Evolutionary conservation across 2,888 invertebrate species (phyloP).

Genomic region (Tipula vernalis): DNA sequence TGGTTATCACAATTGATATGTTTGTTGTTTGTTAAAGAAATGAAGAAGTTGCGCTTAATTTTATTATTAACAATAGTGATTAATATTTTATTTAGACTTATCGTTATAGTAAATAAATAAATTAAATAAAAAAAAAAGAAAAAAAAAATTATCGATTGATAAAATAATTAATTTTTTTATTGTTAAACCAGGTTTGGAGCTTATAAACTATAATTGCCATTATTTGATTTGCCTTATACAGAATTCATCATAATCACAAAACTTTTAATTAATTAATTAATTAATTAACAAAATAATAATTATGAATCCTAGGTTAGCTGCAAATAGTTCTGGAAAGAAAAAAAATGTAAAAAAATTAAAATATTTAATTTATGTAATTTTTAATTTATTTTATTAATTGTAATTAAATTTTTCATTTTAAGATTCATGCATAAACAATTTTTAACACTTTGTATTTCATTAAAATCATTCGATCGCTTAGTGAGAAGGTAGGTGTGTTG

Average conservation of each 20-base stretch:
- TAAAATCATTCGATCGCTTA: no score
- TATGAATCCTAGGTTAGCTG: neutral
- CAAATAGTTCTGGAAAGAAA: neutral
- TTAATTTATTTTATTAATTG: neutral
- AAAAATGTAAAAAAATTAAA: neutral
- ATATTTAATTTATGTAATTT: neutral
- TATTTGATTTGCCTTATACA: neutral
- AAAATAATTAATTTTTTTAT: neutral
- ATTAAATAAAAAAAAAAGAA: neutral
- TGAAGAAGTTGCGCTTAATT: neutral
- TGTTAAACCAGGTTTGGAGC: neutral
- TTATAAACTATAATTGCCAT: neutral
- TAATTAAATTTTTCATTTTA: neutral
- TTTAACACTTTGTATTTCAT: no score
- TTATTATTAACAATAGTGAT: neutral
- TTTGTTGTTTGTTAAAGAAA: neutral
- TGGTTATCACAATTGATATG: slow-evolving; percentile 12
- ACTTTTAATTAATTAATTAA: neutral
- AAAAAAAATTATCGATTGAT: neutral
- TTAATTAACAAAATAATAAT: neutral
- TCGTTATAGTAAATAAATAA: neutral
- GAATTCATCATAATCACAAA: neutral
- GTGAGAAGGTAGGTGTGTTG: no score
- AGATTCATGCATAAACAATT: neutral
- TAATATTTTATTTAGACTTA: neutral